Conservation (phyloP, 2,888 invertebrate genomes). For the Ormyrus labotus region DNA sequence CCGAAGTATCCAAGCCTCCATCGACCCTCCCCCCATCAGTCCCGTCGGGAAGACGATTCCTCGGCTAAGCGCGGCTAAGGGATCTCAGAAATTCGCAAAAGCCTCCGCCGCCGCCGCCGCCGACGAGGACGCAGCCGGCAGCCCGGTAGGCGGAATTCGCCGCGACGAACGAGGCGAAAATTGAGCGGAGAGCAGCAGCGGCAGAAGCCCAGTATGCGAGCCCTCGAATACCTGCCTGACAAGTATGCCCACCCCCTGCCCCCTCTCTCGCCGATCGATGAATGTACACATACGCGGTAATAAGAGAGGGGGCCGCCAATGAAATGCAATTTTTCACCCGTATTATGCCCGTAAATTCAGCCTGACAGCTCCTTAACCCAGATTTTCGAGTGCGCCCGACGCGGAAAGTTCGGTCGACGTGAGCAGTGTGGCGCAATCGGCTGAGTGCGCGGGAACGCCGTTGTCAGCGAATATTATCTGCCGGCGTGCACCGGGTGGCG, state of each 20-base stretch:
- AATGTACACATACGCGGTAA: no score
- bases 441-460: no score
- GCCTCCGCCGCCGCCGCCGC: not conserved
- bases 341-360: conserved; percentile 67
- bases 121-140: no score
- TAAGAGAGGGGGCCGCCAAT: conserved; percentile 43
- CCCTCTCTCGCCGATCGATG: conserved; percentile 4
- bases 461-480: no score
- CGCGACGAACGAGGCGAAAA: conserved; percentile 41
- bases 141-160: not conserved
- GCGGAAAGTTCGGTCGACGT: no score
- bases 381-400: conserved; percentile 55
- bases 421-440: no score
- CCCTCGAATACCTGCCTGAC: conserved; percentile 22
- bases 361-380: conserved; percentile 66
- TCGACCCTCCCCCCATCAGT: not conserved
- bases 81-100: conserved; percentile 28
- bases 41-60: not conserved
- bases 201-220: conserved; percentile 3
- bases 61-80: not conserved
- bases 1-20: not conserved
- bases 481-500: no score
- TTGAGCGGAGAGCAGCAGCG: conserved; percentile 3
- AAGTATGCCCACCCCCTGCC: conserved; percentile 17
- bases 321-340: conserved; percentile 67